Base-by-base conservation (phyloP, 1,140 invertebrate genomes). In the Augochlora pura region DNA sequence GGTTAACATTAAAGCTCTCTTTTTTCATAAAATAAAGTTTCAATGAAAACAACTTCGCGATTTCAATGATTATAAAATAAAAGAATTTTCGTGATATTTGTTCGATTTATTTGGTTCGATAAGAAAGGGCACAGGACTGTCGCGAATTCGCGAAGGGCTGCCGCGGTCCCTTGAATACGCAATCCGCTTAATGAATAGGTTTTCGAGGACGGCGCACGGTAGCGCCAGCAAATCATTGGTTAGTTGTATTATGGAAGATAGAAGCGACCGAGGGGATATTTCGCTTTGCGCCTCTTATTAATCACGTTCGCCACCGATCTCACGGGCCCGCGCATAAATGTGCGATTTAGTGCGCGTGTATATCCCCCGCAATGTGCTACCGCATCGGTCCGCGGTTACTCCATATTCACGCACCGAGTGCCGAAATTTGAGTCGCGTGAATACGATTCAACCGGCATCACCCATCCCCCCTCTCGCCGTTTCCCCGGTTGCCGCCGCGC, bases 321-420 rank as follows among this genome's bases (percentile, higher is more conserved):
- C n/a, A 52, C 70, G 77, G 65, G 16, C 8, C 63, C 25, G 9
- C 18, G 71, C 71, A 67, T 79, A 66, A 79, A 79, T 60, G 63
- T 57, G 54, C 63, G 71, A 79, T 79, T 79, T 60, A 74, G 62
- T 59, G 42, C 42, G 38, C 52, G 52, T 73, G 77, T 79, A 66
- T 67, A 73, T 74, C 49, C 42, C 39, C 77, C 77, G 52, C 77
- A 79, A 79, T 74, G 71, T 74, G 77, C 38, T 79, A 74, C 63
- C 77, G 18, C 77, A 74, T 74, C 54, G 77, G 77, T 79, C 62
- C 77, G 77, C 63, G 77, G 77, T 79, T 67, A 74, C 77, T 79
- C 62, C 52, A 66, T 74, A 79, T 79, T 79, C 77, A 67, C 77
- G 52, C 69, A 73, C 52, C 27, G 16, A 60, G 25, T 42, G 64